Evolutionary conservation across 2,888 invertebrate genomes (phyloP).

Genomic region (Spilosoma lubricipeda): DNA sequence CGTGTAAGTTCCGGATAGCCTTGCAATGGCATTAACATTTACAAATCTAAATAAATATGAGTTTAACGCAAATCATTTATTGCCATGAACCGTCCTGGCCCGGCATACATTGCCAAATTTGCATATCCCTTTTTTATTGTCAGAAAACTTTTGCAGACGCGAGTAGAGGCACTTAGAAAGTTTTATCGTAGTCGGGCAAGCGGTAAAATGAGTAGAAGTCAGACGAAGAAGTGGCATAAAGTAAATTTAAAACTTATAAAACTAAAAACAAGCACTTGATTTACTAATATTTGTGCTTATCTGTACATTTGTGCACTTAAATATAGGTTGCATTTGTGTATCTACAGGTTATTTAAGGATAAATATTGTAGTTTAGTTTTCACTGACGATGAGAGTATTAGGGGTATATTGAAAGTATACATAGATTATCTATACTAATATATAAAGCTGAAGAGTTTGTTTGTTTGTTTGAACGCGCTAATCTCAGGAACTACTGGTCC

Average conservation of each 20-base stretch:
- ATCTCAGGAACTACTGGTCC: too few relatives aligned
- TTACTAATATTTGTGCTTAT: neutral
- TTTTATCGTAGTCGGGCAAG: neutral
- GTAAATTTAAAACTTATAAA: too few relatives aligned
- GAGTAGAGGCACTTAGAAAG: neutral
- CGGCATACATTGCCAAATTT: neutral
- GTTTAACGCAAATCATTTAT: neutral
- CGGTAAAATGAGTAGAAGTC: neutral
- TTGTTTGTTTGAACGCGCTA: too few relatives aligned
- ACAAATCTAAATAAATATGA: neutral
- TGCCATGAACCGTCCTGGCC: neutral
- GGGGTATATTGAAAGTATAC: too few relatives aligned
- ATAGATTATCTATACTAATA: too few relatives aligned
- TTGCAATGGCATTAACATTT: conserved; percentile 1
- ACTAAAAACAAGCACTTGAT: neutral
- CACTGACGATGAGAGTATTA: too few relatives aligned
- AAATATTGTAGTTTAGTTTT: too few relatives aligned
- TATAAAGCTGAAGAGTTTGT: too few relatives aligned
- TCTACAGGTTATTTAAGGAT: neutral
- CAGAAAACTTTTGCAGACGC: neutral
- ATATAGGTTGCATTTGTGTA: neutral
- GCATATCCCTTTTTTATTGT: neutral
- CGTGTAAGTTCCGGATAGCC: conserved; percentile 4
- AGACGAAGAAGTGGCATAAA: neutral
- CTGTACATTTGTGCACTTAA: neutral